Base-by-base conservation (phyloP, 2,888 invertebrate genomes). In the Hemithea aestivaria region DNA sequence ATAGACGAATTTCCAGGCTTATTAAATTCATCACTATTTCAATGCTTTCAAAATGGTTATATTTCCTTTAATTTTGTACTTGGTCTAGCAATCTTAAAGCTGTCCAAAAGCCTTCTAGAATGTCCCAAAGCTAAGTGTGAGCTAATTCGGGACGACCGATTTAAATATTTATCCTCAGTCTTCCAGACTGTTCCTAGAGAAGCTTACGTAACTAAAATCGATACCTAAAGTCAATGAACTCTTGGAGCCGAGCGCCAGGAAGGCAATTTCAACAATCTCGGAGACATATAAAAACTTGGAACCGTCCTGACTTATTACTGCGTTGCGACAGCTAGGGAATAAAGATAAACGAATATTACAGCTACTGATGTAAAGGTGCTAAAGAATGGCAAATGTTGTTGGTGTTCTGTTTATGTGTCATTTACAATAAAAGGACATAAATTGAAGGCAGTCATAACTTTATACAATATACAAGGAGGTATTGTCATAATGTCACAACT, bases 151-250 rank as follows among this genome's bases (percentile, higher is more conserved):
- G 9, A 4, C 10, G 8, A 1, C 9, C 3, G 7, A 33, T 23
- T 16, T 16, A 16, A 16, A 16, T n/a, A 24, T 38, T 24, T 6
- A 33, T 21, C 20, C n/a, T 4, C 2, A 22, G 21, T 7, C 4
- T 40, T 40, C 31, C 10, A 27, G 35, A 27, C 23, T 4, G 12
- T 10, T 29, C 27, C 11, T 9, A 11, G 10, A 25, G 20, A 1
- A 7, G 10, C 9, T 33, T 33, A 9, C 32, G 33, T 37, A 36
- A 33, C 36, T n/a, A 22, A 20, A 35, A 41, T 41, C 41, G 36
- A 41, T 41, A 33, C 9, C 8, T 27, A 9, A 11, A 41, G 41
- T 36, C 41, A 37, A 41, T 33, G 41, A 41, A 41, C 36, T 22
- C 20, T 16, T 23, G 1, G 8, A 11, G 9, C 10, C 26, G 39